A percentile compares a stretch with the other conserved stretches of the same genome.
phyloP scores from a whole-genome alignment of 2,113 vertebrate genomes.

The Nycticorax nycticorax region DNA sequence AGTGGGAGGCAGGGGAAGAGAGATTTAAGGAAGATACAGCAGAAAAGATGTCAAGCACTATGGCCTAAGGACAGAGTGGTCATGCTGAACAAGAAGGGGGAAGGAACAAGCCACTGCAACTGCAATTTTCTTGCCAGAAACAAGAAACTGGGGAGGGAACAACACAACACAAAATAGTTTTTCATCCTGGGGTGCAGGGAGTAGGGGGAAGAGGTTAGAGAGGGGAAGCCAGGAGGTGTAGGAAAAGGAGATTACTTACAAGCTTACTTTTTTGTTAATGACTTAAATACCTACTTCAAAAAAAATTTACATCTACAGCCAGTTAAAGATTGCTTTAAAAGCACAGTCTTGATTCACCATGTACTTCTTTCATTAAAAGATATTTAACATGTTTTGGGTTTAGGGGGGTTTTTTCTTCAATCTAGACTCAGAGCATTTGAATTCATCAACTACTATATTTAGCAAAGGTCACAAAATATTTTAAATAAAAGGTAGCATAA shows the following conservation, averaged over 20 bases:
- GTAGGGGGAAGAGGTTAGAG: neutral
- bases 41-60: neutral
- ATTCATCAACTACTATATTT: neutral
- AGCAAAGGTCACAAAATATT: neutral
- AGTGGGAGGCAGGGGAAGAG: neutral
- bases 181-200: neutral
- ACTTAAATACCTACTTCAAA: neutral
- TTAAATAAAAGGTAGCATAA: neutral
- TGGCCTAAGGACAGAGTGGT: accelerated
- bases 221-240: neutral
- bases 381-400: neutral
- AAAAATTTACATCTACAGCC: neutral
- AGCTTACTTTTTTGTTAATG: neutral
- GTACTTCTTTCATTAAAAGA: neutral
- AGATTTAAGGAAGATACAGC: neutral
- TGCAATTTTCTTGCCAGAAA: neutral
- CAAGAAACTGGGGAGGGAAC: neutral
- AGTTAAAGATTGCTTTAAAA: neutral
- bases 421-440: neutral
- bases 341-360: neutral
- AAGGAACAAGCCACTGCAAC: neutral
- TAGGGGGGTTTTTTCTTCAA: neutral
- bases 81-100: neutral
- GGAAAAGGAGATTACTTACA: neutral
- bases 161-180: neutral